Evolutionary conservation across 2,888 invertebrate genomes (phyloP), one percentile per base, ranked within the genome.

Genomic region (Eilema griseolum): DNA sequence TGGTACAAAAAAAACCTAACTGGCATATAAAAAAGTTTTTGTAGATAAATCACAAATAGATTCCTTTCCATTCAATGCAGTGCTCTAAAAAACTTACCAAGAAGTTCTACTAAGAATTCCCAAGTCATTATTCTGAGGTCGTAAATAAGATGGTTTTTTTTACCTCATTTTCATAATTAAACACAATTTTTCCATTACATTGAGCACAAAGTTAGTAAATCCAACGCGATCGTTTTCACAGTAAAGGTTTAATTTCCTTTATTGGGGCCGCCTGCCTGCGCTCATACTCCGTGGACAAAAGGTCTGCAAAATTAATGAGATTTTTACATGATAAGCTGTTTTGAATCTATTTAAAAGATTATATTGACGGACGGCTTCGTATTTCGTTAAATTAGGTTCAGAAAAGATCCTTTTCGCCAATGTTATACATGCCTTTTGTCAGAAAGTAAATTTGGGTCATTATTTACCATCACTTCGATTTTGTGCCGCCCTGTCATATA

Each of bases 241-340:
- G 66, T 67, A 75, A 74, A 70, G 76, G 78, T 84, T 81, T 83
- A 83, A 85, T 85, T 83, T 85, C 80, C 84, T 80, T 76, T 76
- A 82, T 79, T 71, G 79, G 70, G 64, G 67, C 69, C 67, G 71
- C 66, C 72, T 57, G 59, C 28, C 31, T 28, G 46, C 64, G 74
- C 82, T 76, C 73, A 71, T 74, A 78, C 67, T 71, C 73, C 56
- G 61, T 67, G 71, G 69, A 75, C 78, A 83, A 78, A 83, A 76
- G 82, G 75, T 66, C 62, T 66, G 59, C 67, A 66, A 80, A 84
- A 86, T 86, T 84, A 84, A 86, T 86, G 85, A 83, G 80, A 79
- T 79, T 86, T 82, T 83, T 83, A 75, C 66, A 83, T 86, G 85
- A 86, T 86, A 79, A 78, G 82, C 79, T 77, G 76, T 82, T 85